Conservation (phyloP, 2,888 invertebrate species). For the Bugulina stolonifera region DNA sequence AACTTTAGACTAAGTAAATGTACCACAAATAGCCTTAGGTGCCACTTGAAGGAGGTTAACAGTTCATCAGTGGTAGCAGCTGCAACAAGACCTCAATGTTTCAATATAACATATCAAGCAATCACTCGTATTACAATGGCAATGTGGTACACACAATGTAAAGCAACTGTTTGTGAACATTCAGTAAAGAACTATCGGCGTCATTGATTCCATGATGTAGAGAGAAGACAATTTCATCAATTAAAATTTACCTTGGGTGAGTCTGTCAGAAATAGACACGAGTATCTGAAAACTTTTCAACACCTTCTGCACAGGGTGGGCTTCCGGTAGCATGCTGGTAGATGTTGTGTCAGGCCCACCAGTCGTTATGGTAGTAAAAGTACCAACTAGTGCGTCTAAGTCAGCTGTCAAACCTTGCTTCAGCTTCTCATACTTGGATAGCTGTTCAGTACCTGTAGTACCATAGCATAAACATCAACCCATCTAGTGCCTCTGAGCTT, state of each 20-base stretch:
- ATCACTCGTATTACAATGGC: too few species aligned
- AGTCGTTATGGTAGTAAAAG: background rate
- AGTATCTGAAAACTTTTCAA: background rate
- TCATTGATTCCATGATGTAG: too few species aligned
- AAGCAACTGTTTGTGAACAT: too few species aligned
- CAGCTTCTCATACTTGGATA: background rate
- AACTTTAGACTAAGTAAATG: background rate
- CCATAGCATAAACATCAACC: too few species aligned
- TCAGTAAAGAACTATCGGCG: too few species aligned
- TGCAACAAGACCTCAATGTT: too few species aligned
- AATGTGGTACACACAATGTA: too few species aligned
- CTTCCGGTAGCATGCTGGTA: too few species aligned
- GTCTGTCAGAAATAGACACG: background rate
- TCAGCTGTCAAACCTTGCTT: background rate
- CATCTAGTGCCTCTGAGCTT: too few species aligned
- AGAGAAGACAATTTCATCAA: too few species aligned
- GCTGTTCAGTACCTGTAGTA: too few species aligned
- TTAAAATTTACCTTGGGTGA: background rate
- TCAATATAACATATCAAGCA: too few species aligned
- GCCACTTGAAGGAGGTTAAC: background rate
- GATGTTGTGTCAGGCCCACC: background rate
- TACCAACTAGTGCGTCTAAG: background rate
- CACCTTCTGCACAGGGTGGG: background rate
- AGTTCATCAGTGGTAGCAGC: background rate
- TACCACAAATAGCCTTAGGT: background rate